Evolutionary conservation across 2,113 vertebrate genomes (phyloP), one percentile per base, ranked within the genome.

Genomic region (Menura novaehollandiae): DNA sequence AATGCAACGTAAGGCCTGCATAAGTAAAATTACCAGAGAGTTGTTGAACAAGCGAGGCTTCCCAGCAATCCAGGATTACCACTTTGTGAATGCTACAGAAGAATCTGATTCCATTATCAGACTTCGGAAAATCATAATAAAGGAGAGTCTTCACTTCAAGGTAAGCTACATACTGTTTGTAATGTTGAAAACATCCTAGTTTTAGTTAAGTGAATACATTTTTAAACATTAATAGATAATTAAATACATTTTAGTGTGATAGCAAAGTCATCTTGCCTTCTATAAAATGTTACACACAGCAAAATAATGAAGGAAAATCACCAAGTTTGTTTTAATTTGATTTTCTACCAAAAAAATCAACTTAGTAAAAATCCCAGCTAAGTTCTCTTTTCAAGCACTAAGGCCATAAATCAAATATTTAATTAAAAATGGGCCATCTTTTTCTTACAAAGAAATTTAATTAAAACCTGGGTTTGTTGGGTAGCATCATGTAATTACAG

Each of bases 131-230:
- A 98, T 98, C 86, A 98, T 99, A 74, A 93, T 97, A 80, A 98
- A 98, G 35, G 99, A 99, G 94, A 98, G 98, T 94, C 97, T 98
- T 66, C 97, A 97, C 87, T 99, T 99, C 92, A 99, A 99, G 98
- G 99, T 99, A 90, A 89, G 89, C n/a, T 46, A 22, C 30, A 10
- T 32, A 11, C 15, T 64, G 37, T 60, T 88, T 2, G 0, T 21
- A 47, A 44, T 53, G 17, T 47, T 90, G 41, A 69, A 96, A 88
- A 74, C 35, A 26, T 59, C 11, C 17, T 67, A 35, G 5, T 47
- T 89, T 67, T 56, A 84, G 3, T 74, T 46, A 41, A 66, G 26
- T 51, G 37, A 85, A 75, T 44, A 15, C 4, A 44, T 85, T 89
- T 94, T 71, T 33, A 49, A 80, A 27, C 13, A 32, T 55, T 33